Percentiles rank a stretch among this genome's conserved stretches.
phyloP scores from a whole-genome alignment of 1,140 invertebrate species.

The Brachionus manjavacas region DNA sequence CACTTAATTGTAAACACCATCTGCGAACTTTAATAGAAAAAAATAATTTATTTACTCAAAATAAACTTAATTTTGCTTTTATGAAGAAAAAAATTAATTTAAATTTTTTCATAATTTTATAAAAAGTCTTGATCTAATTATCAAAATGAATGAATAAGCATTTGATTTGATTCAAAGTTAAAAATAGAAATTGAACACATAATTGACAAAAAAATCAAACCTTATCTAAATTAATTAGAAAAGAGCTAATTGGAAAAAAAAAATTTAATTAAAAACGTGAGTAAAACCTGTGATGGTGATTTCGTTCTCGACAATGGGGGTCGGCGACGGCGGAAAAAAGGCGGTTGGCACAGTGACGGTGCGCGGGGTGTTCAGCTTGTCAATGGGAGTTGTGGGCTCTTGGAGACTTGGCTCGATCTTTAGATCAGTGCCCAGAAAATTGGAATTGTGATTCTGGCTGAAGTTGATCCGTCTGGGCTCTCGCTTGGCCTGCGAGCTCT shows the following conservation, averaged over 20 bases:
- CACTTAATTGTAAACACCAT: too few relatives aligned
- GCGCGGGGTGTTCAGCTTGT: slow-evolving; percentile 32
- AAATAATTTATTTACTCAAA: background rate
- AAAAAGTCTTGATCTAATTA: background rate
- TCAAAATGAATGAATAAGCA: background rate
- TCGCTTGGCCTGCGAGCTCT: background rate
- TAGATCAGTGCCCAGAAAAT: background rate
- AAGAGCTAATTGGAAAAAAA: background rate
- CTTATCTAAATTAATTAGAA: background rate
- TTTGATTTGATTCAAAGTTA: background rate
- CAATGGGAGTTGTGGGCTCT: slow-evolving; percentile 36
- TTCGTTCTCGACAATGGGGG: slow-evolving; percentile 27
- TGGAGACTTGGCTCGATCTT: background rate
- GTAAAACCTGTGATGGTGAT: background rate
- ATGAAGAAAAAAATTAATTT: too few relatives aligned
- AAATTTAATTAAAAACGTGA: background rate
- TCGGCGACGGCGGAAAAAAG: slow-evolving; percentile 35
- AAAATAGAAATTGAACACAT: background rate
- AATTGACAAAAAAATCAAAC: background rate
- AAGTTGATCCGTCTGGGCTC: background rate
- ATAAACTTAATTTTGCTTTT: background rate
- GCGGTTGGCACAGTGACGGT: slow-evolving; percentile 32
- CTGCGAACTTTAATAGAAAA: too few relatives aligned
- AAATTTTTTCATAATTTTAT: background rate
- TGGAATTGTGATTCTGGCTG: background rate